These are phyloP conservation scores for Ctenomys sociabilis DNA, from an alignment of 2,113 vertebrate genomes.

Conservation along the genomic window DNA sequence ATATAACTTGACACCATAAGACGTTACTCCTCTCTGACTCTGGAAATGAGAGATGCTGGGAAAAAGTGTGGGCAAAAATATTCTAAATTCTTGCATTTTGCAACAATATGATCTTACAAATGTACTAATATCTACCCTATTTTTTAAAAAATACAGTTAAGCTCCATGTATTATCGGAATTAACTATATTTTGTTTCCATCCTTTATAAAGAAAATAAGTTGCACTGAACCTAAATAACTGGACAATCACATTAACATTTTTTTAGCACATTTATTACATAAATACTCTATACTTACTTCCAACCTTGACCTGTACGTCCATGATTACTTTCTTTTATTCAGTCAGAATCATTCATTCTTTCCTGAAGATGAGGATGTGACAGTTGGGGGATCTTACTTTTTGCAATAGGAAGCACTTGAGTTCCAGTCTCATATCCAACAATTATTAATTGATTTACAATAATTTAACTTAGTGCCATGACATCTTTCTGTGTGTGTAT, in stretches of 20 bases:
- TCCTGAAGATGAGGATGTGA: not conserved
- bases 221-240: slow-evolving; percentile 2
- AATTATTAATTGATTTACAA: not conserved
- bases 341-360: not conserved
- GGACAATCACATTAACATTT: not conserved
- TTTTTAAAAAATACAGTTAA: not conserved
- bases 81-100: not conserved
- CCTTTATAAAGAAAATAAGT: slow-evolving; percentile 7
- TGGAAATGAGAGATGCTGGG: slow-evolving; percentile 12
- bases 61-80: not conserved
- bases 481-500: not conserved
- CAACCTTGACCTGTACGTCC: not conserved
- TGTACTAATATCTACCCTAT: not conserved
- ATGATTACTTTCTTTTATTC: slow-evolving; percentile 25
- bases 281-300: slow-evolving; percentile 1
- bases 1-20: not conserved
- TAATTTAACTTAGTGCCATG: not conserved
- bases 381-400: not conserved
- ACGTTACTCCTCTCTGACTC: not conserved
- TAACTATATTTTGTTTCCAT: not conserved
- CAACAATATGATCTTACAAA: not conserved
- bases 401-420: not conserved
- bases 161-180: not conserved
- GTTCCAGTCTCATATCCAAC: not conserved
- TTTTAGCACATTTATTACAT: slow-evolving; percentile 14